phyloP scores from a whole-genome alignment of 64 coral and sea anemone genomes.

The Montipora sp. region DNA sequence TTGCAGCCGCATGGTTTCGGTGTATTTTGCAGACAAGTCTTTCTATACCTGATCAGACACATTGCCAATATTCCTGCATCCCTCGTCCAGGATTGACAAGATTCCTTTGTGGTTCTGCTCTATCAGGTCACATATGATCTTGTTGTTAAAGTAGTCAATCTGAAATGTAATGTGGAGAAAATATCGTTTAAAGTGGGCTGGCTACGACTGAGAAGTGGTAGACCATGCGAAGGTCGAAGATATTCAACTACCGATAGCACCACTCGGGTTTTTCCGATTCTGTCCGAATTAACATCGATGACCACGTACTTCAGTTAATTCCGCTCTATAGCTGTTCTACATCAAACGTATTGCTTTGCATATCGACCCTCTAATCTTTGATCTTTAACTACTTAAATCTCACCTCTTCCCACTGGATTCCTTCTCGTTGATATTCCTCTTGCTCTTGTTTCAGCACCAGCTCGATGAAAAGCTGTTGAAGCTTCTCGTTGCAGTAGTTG shows the following conservation, averaged over 20 bases:
- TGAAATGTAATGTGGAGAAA: slow-evolving; percentile 10
- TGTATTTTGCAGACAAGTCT: not conserved
- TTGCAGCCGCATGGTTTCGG: too few species aligned
- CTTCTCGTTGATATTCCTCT: slow-evolving; percentile 92
- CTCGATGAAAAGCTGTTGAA: slow-evolving; percentile 98
- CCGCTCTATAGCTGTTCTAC: too few species aligned
- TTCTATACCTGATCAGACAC: slow-evolving; percentile 87
- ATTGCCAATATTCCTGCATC: slow-evolving; percentile 90
- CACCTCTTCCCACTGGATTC: slow-evolving; percentile 99
- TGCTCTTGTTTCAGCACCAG: slow-evolving; percentile 96
- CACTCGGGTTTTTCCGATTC: too few species aligned
- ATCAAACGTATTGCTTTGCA: too few species aligned
- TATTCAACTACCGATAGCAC: not conserved
- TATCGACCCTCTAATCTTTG: too few species aligned
- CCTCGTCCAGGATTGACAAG: slow-evolving; percentile 96
- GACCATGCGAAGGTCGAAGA: too few species aligned
- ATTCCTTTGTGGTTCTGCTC: slow-evolving; percentile 94
- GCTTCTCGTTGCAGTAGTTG: slow-evolving; percentile 99
- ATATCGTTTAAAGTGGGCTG: too few species aligned
- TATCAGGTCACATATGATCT: slow-evolving; percentile 95
- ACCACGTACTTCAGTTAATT: too few species aligned
- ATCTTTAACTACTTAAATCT: not conserved
- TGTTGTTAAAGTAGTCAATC: slow-evolving; percentile 99
- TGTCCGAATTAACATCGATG: too few species aligned
- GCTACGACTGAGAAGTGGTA: too few species aligned